Conservation (phyloP, 1,140 invertebrate species). For the Megalonaias nervosa region DNA sequence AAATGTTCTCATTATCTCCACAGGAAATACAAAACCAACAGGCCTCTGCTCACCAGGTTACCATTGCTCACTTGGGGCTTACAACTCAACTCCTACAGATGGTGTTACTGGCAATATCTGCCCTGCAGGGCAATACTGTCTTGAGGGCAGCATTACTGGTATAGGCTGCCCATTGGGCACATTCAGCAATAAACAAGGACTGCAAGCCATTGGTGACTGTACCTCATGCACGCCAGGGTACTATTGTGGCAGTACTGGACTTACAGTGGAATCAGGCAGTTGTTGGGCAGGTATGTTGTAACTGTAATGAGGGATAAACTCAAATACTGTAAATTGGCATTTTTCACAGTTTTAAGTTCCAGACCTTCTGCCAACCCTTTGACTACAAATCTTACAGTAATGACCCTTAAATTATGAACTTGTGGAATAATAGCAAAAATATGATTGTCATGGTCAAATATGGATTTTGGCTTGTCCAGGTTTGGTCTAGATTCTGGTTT, state of each 20-base stretch:
- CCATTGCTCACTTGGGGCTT: conserved; percentile 59
- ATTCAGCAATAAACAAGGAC: conserved; percentile 60
- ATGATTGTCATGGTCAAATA: too few species aligned
- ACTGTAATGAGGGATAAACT: too few species aligned
- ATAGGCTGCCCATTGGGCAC: conserved; percentile 62
- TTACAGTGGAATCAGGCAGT: conserved; percentile 53
- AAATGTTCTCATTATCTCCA: too few species aligned
- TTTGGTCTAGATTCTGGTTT: too few species aligned
- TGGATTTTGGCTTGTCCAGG: too few species aligned
- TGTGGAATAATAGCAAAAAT: too few species aligned
- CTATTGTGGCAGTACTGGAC: conserved; percentile 59
- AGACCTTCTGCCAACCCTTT: too few species aligned
- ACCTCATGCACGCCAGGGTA: conserved; percentile 58
- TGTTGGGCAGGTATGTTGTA: conserved; percentile 59
- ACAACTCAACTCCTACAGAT: conserved; percentile 60
- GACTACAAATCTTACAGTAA: too few species aligned
- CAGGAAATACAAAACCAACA: conserved; percentile 61
- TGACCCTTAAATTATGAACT: too few species aligned
- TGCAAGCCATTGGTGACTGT: conserved; percentile 52
- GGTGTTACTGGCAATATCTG: conserved; percentile 62
- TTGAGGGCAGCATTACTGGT: conserved; percentile 56
- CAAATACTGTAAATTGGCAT: too few species aligned
- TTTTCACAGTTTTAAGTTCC: too few species aligned
- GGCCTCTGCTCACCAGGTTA: conserved; percentile 58
- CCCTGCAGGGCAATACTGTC: conserved; percentile 62